Conservation (phyloP, 2,797 vertebrate genomes). For the Macrochelys suwanniensis region DNA sequence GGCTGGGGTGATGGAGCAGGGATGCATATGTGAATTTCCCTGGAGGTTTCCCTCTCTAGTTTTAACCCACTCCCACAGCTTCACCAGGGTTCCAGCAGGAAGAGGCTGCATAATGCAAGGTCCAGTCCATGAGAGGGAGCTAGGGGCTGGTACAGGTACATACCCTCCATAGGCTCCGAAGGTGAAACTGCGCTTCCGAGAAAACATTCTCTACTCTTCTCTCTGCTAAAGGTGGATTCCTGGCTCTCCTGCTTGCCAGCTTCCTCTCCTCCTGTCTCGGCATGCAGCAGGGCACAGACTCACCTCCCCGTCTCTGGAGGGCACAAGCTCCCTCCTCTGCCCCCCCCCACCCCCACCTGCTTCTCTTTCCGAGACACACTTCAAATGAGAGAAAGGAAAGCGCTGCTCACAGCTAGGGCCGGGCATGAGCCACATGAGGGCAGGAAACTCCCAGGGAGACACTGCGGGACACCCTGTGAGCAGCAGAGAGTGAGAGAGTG, state of each 20-base stretch:
- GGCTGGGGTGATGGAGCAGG: background rate
- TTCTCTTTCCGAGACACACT: slow-evolving; percentile 12
- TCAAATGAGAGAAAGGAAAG: background rate
- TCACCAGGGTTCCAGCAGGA: background rate
- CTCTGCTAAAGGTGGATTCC: background rate
- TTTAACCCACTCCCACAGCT: background rate
- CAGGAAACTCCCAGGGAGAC: slow-evolving; percentile 18
- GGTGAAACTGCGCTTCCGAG: slow-evolving; percentile 47
- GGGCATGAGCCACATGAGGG: background rate
- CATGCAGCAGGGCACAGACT: background rate
- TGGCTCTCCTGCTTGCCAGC: background rate
- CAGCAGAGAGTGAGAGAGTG: background rate
- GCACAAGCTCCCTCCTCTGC: background rate
- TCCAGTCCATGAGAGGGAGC: background rate
- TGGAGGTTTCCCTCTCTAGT: background rate
- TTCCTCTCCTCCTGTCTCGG: background rate
- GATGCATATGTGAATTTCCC: background rate
- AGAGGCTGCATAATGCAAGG: background rate
- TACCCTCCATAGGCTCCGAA: slow-evolving; percentile 60
- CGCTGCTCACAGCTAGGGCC: background rate
- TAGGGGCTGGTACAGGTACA: background rate
- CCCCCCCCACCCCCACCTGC: background rate
- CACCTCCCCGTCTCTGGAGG: background rate
- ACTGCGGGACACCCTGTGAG: background rate
- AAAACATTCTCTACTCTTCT: slow-evolving; percentile 53